Base-by-base conservation (phyloP, 2,797 vertebrate species). In the Chelidonichthys spinosus region DNA sequence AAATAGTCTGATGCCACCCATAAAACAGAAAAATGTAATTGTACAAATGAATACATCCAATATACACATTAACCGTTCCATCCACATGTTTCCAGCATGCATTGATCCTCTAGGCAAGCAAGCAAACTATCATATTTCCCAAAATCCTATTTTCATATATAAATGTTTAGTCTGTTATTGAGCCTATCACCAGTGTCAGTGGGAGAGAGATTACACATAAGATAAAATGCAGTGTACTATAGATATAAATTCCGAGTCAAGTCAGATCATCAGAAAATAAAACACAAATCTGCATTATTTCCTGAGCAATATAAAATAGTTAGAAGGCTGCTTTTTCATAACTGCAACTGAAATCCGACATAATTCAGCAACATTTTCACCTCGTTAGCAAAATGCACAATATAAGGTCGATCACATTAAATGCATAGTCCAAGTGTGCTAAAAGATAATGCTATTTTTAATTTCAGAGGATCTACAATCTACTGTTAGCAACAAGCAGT, bases 341-440 rank as follows among this genome's bases (percentile, higher is more conserved):
- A 44, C 62, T 42, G 44, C 33, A 47, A 46, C 25, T 33, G 50
- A 33, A 69, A 42, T 32, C 2, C 46, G 4, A 63, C 53, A 40
- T 25, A 53, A 44, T 80, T 36, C 61, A 53, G 6, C 1, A 4
- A 9, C 42, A 49, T 55, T 33, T 0, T 11, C 13, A 56, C 42
- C 4, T 46, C 60, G 5, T 63, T 71, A 18, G 58, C n/a, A 63
- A 52, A 76, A 71, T 63, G n/a, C n/a, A 55, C 2, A 67, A 33
- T 11, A 35, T 86, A 65, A 25, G 10, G 54, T 44, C 25, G 11
- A 66, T 33, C 13, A 43, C 43, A 46, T 44, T 37, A 14, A 73
- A 72, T 7, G 4, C 14, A 13, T 0, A 18, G 9, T 55, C 25
- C 55, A 17, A 59, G 46, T 46, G 2, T 56, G 36, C 58, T 54